Conservation (phyloP, 2,888 invertebrate genomes). For the Nomada ferruginata region DNA sequence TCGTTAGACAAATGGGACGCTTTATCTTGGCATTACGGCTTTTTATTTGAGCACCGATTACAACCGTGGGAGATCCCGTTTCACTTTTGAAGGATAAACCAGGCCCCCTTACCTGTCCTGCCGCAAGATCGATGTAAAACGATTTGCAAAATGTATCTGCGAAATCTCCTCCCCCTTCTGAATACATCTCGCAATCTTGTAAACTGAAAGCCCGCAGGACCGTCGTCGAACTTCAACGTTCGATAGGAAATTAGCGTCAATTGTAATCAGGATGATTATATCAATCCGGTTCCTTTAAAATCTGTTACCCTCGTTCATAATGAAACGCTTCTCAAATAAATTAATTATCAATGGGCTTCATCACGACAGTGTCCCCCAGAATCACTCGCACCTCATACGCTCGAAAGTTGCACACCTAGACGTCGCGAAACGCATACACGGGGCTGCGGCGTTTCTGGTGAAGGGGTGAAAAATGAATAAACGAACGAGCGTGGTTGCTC, state of each 20-base stretch:
- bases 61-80: conserved; percentile 64
- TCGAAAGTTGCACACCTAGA: conserved; percentile 36
- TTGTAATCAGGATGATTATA: background rate
- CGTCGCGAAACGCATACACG: conserved; percentile 6
- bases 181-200: too few species aligned
- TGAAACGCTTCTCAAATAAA: background rate
- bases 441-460: conserved; percentile 57
- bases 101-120: conserved; percentile 44
- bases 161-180: background rate
- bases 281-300: background rate
- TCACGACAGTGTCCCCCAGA: background rate
- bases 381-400: background rate
- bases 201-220: too few species aligned
- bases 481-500: conserved; percentile 61
- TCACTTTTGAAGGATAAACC: conserved; percentile 50
- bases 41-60: conserved; percentile 83
- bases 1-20: conserved; percentile 83
- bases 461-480: conserved; percentile 77
- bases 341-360: conserved; percentile 31
- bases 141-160: conserved; percentile 73
- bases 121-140: conserved; percentile 80
- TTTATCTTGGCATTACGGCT: conserved; percentile 83
- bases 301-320: background rate
- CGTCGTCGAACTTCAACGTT: too few species aligned
- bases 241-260: background rate